Evolutionary conservation across 2,888 invertebrate genomes (phyloP).

Genomic region (Apodemia mormo): DNA sequence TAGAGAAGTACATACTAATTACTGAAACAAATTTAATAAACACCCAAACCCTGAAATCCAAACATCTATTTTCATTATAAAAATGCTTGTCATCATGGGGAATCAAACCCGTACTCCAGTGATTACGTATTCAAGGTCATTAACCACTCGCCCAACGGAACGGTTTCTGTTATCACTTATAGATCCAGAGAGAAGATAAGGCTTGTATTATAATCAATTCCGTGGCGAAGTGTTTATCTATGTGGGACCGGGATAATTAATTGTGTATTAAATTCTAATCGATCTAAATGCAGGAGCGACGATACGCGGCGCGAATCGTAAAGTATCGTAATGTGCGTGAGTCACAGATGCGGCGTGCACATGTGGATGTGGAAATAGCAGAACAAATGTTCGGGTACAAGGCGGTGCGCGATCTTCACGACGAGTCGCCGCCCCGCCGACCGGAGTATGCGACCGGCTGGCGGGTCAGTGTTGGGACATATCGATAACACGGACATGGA

Average conservation of each 20-base stretch:
- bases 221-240: conserved; percentile 5
- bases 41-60: too few species aligned
- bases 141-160: too few species aligned
- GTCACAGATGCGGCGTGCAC: conserved; percentile 64
- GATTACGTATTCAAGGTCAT: too few species aligned
- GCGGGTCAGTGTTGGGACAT: conserved; percentile 64
- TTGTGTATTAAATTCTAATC: conserved; percentile 60
- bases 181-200: too few species aligned
- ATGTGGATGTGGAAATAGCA: conserved; percentile 77
- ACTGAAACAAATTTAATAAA: too few species aligned
- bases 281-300: conserved; percentile 51
- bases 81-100: too few species aligned
- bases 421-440: conserved; percentile 60
- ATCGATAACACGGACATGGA: conserved; percentile 45
- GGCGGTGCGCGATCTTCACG: conserved; percentile 61
- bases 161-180: too few species aligned
- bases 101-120: too few species aligned
- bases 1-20: too few species aligned
- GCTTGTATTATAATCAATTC: neutral
- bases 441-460: conserved; percentile 78
- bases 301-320: conserved; percentile 52
- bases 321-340: conserved; percentile 70
- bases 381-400: conserved; percentile 68
- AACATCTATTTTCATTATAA: too few species aligned
- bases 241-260: conserved; percentile 43